Base-by-base conservation (phyloP, 2,888 invertebrate genomes). In the Tenodera sinensis region DNA sequence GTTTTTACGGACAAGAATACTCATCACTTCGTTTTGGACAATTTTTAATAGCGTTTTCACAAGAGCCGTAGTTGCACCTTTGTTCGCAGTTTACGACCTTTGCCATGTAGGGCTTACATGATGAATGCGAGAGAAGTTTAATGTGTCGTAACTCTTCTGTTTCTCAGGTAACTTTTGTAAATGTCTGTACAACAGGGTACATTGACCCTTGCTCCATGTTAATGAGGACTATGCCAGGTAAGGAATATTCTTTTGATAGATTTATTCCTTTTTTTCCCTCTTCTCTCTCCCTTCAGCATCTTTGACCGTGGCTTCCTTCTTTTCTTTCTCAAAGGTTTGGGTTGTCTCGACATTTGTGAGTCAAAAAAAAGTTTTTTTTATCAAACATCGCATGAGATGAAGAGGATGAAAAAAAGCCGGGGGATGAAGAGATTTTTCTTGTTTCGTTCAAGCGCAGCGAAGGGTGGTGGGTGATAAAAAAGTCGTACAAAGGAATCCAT, bases 231-330 rank as follows among this genome's bases (percentile, higher is more conserved):
- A 71, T 71, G 54, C 71, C 86, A 86, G 86, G 86, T 86, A 86
- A 86, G 86, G 86, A 30, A 86, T 86, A 86, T 86, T 86, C 86
- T 81, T 86, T 86, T 86, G 86, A 86, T 86, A 86, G 86, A 86
- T 86, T 86, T 86, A 86, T 86, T 86, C 86, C 28, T 86, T 86
- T 28, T 81, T 25, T 47, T 28, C 28, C n/a, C n/a, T n/a, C 9
- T 42, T 85, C 28, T 28, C 54, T 81, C 54, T 71, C 25, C 54
- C 54, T 25, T 71, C 25, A 15, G 25, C 20, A 15, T 20, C 25
- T 25, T 71, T 71, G 15, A 20, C 54, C 54, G 54, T 71, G 54
- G 54, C 54, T 71, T 71, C 54, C 54, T 71, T 86, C 28, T 71
- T 86, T 86, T 86, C 81, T 28, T 28, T 86, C 86, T 30, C 81